Conservation (phyloP, 2,113 vertebrate genomes). For the Mastomys coucha region DNA sequence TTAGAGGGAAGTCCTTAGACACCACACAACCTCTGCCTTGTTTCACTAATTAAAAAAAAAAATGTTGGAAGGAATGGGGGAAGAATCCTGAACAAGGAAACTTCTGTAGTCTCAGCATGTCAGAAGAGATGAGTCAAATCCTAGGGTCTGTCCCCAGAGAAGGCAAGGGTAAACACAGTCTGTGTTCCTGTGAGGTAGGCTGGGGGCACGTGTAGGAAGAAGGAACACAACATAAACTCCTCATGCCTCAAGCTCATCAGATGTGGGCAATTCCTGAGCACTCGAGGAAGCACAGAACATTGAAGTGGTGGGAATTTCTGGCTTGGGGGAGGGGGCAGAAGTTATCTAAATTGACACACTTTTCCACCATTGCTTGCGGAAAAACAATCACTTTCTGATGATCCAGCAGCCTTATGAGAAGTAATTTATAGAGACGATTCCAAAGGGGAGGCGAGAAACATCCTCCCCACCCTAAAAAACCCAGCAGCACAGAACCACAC, state of each 20-base stretch:
- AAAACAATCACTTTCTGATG: constrained; percentile 81
- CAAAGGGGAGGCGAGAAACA: background rate
- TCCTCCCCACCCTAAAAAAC: constrained; percentile 1
- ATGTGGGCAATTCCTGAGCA: background rate
- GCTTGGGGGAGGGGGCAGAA: constrained; percentile 28
- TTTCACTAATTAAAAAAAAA: constrained; percentile 25
- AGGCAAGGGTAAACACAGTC: background rate
- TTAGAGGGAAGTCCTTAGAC: background rate
- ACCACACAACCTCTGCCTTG: background rate
- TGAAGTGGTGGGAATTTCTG: background rate
- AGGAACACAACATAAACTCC: background rate
- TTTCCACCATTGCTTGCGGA: constrained; percentile 65
- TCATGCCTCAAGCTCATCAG: background rate
- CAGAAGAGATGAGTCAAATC: background rate
- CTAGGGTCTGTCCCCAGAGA: background rate
- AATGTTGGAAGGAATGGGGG: background rate
- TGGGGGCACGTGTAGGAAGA: background rate
- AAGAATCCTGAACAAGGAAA: background rate
- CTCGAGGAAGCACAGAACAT: constrained; percentile 55
- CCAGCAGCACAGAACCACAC: constrained; percentile 56
- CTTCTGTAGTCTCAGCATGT: background rate
- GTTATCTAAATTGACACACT: constrained; percentile 65
- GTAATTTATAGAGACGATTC: constrained; percentile 78
- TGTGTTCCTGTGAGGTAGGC: background rate
- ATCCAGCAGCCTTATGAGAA: constrained; percentile 69